Conservation (phyloP, 1,140 invertebrate species). For the Halictus rubicundus region DNA sequence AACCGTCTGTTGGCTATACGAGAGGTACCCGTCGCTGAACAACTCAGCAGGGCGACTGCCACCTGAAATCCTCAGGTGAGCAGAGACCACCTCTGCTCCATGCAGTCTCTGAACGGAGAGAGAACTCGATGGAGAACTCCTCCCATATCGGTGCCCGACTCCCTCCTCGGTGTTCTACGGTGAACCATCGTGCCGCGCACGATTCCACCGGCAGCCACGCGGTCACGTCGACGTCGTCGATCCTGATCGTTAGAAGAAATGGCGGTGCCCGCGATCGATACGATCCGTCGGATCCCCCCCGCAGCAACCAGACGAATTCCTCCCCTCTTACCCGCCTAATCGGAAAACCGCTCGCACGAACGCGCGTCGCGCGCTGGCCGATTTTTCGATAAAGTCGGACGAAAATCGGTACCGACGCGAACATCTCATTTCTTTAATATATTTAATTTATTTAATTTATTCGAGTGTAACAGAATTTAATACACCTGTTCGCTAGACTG, state of each 20-base stretch:
- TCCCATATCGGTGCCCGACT: conserved; percentile 62
- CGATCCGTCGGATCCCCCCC: no score
- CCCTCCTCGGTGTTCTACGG: conserved; percentile 32
- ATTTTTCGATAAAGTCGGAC: no score
- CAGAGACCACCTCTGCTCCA: conserved; percentile 68
- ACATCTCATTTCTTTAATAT: no score
- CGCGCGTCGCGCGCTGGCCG: no score
- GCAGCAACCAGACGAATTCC: no score
- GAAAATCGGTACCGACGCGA: no score
- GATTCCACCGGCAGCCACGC: conserved; percentile 10
- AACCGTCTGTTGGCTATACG: conserved; percentile 30
- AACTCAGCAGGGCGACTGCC: conserved; percentile 71
- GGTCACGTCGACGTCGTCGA: background rate
- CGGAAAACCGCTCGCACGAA: no score
- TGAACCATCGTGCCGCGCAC: conserved; percentile 14
- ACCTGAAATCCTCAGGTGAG: conserved; percentile 71
- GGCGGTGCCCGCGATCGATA: background rate
- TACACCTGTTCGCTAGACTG: no score
- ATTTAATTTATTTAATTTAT: no score
- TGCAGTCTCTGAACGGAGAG: conserved; percentile 64
- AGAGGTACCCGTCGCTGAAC: conserved; percentile 66
- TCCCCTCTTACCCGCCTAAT: no score
- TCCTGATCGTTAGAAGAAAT: background rate
- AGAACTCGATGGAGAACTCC: conserved; percentile 62
- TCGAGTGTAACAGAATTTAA: no score